Percentiles rank a stretch among this genome's conserved stretches.
Evolutionary conservation across 1,140 invertebrate genomes (phyloP).

Genomic region (Heliconius eleuchia): DNA sequence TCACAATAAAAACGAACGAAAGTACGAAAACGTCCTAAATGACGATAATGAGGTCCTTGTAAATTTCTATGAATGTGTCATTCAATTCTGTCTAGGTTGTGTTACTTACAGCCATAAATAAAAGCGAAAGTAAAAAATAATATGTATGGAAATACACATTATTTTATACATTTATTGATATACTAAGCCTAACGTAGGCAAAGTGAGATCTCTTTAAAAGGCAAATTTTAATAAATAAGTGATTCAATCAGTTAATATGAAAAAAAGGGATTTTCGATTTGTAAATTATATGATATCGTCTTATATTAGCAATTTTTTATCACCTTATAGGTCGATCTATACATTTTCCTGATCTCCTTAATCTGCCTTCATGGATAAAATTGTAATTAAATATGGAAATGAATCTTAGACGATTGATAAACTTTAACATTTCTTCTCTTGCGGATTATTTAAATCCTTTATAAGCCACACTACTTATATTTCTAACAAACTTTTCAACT

Average conservation of each 20-base stretch:
- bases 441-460: conserved; percentile 17
- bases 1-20: not conserved
- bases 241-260: not conserved
- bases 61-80: no score
- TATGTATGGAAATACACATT: no score
- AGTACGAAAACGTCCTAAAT: not conserved
- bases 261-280: not conserved
- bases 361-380: not conserved
- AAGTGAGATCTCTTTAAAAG: not conserved
- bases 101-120: no score
- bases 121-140: no score
- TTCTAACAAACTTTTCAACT: conserved; percentile 32
- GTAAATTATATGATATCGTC: not conserved
- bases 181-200: no score
- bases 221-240: not conserved
- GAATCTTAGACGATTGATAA: not conserved
- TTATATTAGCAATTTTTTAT: not conserved
- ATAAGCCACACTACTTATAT: conserved; percentile 29
- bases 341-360: not conserved
- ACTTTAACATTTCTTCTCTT: conserved; percentile 1
- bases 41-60: not conserved
- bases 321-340: not conserved
- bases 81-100: no score
- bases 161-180: no score
- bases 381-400: conserved; percentile 1